Evolutionary conservation across 1,140 invertebrate species (phyloP).

Genomic region (Dermatophagoides farinae): DNA sequence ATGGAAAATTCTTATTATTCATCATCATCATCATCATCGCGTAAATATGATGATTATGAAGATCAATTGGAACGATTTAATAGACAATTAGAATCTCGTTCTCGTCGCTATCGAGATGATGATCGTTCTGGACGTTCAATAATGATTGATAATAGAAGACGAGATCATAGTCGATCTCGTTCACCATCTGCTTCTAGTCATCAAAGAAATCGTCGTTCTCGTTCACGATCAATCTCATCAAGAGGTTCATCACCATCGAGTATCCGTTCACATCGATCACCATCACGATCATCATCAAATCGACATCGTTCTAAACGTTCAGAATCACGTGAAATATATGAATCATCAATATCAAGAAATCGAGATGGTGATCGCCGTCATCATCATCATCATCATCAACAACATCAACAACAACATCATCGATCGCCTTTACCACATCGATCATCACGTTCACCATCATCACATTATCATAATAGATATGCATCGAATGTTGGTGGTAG

Average conservation of each 20-base stretch:
- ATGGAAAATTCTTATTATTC: background rate
- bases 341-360: background rate
- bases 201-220: background rate
- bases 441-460: too few species aligned
- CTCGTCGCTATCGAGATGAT: background rate
- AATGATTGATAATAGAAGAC: background rate
- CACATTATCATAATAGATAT: too few species aligned
- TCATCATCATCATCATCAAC: background rate
- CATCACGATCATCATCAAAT: background rate
- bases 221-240: background rate
- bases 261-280: background rate
- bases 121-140: background rate
- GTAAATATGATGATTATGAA: conserved; percentile 20
- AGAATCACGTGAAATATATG: background rate
- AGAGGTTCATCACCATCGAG: background rate
- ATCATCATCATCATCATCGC: background rate
- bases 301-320: background rate
- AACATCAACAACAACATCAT: background rate
- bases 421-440: background rate
- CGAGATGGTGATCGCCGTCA: background rate
- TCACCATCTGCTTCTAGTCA: too few species aligned
- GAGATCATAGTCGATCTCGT: background rate
- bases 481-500: background rate
- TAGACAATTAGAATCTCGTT: background rate
- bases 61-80: background rate